Conservation (phyloP, 1,140 invertebrate species). For the Xylocopa sonorina region DNA sequence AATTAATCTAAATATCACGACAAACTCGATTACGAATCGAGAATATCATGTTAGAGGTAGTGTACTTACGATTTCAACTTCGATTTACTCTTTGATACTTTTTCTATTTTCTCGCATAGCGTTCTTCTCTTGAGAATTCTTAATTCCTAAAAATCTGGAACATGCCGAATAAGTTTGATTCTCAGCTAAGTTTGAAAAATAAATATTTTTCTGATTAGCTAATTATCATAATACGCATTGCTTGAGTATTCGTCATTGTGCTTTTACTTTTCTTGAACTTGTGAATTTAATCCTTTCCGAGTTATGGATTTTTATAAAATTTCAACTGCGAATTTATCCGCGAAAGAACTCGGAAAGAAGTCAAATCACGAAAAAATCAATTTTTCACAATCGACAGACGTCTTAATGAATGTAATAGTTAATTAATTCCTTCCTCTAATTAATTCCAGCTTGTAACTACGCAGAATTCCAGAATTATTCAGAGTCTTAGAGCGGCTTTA, state of each 20-base stretch:
- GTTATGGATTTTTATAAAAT: too few relatives aligned
- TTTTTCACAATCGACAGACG: too few relatives aligned
- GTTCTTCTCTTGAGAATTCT: not conserved
- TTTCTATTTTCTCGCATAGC: not conserved
- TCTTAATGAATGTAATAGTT: not conserved
- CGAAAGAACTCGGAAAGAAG: too few relatives aligned
- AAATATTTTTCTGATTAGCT: not conserved
- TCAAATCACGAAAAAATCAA: not conserved
- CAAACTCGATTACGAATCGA: slow-evolving; percentile 18
- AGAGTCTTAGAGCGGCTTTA: too few relatives aligned
- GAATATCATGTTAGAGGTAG: slow-evolving; percentile 44
- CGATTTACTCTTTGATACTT: not conserved
- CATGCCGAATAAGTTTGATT: not conserved
- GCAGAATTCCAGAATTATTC: not conserved
- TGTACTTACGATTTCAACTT: slow-evolving; percentile 29
- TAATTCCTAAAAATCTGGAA: not conserved
- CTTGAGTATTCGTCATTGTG: not conserved
- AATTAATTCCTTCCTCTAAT: too few relatives aligned
- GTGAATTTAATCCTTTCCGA: too few relatives aligned
- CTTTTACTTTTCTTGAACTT: too few relatives aligned
- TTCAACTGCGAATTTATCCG: too few relatives aligned
- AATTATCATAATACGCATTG: slow-evolving; percentile 7
- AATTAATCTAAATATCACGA: slow-evolving; percentile 30
- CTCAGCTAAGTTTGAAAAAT: not conserved
- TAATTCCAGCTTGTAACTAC: not conserved